Evolutionary conservation across 2,113 vertebrate species (phyloP).

Genomic region (Tetrax tetrax): DNA sequence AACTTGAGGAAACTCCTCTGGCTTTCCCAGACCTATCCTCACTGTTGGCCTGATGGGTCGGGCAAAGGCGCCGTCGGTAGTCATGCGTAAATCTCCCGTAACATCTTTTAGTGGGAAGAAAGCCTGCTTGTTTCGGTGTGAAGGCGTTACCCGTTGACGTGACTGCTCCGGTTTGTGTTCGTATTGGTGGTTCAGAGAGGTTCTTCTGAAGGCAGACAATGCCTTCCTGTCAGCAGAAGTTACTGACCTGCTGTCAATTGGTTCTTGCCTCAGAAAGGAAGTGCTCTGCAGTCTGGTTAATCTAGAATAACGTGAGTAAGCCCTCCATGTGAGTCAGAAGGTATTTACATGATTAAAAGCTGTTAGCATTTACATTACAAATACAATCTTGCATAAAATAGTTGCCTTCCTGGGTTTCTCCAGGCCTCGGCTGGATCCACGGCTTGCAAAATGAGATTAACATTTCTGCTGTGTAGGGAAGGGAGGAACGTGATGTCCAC

Average conservation of each 20-base stretch:
- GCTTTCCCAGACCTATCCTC: not conserved
- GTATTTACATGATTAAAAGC: not conserved
- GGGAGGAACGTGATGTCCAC: not conserved
- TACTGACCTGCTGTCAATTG: not conserved
- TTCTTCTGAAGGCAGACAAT: not conserved
- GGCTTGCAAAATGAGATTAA: not conserved
- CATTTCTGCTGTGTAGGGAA: not conserved
- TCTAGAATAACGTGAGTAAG: not conserved
- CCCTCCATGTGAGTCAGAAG: not conserved
- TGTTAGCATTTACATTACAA: not conserved
- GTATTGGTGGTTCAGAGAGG: not conserved
- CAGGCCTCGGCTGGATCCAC: not conserved
- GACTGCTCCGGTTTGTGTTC: not conserved
- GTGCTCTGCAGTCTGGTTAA: not conserved
- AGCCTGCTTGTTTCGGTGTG: not conserved
- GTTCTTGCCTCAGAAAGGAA: not conserved
- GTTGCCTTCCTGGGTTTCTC: not conserved
- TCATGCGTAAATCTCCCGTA: accelerated
- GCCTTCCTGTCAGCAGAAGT: not conserved
- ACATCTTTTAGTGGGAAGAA: not conserved
- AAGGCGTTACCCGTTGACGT: not conserved
- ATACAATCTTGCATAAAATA: not conserved
- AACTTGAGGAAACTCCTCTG: not conserved
- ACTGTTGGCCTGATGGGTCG: not conserved
- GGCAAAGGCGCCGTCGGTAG: not conserved